Percentiles rank a stretch among this genome's conserved stretches.
Conservation (phyloP, 2,113 vertebrate species). For the Craseonycteris thonglongyai region DNA sequence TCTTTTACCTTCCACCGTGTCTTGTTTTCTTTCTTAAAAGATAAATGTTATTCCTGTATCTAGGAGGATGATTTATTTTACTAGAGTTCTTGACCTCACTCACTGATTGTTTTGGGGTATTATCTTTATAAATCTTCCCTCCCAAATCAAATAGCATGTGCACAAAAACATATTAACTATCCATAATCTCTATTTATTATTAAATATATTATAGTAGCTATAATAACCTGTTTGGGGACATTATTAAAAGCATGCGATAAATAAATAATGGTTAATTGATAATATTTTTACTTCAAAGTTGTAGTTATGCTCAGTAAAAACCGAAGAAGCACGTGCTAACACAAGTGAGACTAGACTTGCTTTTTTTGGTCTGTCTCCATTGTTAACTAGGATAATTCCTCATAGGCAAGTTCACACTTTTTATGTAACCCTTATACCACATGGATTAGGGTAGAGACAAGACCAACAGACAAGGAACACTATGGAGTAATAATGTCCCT, state of each 20-base stretch:
- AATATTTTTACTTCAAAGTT: background rate
- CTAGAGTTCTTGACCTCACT: background rate
- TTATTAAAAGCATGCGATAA: background rate
- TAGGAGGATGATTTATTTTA: background rate
- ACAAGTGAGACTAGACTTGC: background rate
- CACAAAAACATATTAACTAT: background rate
- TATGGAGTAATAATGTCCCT: background rate
- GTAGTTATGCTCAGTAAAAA: background rate
- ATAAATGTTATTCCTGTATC: background rate
- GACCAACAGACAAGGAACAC: rapidly evolving
- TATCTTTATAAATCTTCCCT: background rate
- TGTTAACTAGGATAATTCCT: background rate
- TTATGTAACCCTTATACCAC: background rate
- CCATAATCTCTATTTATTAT: background rate
- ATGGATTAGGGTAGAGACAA: background rate
- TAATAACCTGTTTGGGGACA: background rate
- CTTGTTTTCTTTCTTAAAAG: background rate
- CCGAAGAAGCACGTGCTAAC: background rate
- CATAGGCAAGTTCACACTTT: background rate
- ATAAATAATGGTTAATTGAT: background rate
- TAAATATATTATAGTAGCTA: background rate
- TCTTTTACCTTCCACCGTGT: background rate
- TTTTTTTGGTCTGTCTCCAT: background rate
- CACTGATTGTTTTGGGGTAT: background rate
- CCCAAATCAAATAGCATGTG: background rate